Evolutionary conservation across 2,113 vertebrate genomes (phyloP).

Genomic region (Conger conger): DNA sequence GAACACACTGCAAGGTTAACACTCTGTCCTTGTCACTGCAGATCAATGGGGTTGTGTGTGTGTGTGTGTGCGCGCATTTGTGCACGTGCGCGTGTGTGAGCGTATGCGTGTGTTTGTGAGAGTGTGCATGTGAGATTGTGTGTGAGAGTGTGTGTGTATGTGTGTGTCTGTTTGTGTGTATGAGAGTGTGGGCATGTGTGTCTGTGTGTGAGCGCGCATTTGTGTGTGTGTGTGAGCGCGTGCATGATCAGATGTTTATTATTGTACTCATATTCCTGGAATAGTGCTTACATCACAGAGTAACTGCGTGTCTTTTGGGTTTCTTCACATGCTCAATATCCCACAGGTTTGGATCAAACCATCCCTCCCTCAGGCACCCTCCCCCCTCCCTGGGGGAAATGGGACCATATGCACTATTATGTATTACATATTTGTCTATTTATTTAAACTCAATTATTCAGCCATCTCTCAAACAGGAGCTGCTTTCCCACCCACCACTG

Average conservation of each 20-base stretch:
- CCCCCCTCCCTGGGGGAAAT: too few species aligned
- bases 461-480: too few species aligned
- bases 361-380: too few species aligned
- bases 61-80: neutral
- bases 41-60: neutral
- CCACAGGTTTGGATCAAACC: neutral
- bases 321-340: neutral
- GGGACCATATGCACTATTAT: too few species aligned
- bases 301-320: neutral
- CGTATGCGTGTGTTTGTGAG: neutral
- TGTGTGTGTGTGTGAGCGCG: neutral
- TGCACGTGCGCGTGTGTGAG: neutral
- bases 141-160: too few species aligned
- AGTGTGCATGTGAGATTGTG: too few species aligned
- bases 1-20: neutral
- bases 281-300: neutral
- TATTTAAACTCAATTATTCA: too few species aligned
- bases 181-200: too few species aligned
- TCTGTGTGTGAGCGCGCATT: too few species aligned
- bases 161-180: neutral
- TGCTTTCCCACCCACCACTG: too few species aligned
- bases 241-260: neutral
- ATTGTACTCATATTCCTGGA: neutral
- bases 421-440: too few species aligned
- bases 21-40: neutral